A percentile compares a stretch with the other conserved stretches of the same genome.
phyloP scores from a whole-genome alignment of 2,113 vertebrate genomes.

The Cavia aperea region DNA sequence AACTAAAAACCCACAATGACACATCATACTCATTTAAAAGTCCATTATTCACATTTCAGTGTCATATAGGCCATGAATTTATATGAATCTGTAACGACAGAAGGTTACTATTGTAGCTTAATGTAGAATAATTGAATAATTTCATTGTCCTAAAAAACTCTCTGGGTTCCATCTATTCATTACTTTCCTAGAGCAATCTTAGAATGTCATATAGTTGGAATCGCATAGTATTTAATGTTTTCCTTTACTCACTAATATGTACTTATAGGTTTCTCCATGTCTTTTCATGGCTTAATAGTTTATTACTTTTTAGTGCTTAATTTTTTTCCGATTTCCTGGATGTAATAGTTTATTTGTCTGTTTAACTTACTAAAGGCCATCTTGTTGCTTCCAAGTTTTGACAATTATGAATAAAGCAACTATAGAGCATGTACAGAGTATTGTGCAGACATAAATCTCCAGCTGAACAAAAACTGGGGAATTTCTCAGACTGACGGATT shows the following conservation, averaged over 20 bases:
- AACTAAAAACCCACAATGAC: neutral
- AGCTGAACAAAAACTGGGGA: neutral
- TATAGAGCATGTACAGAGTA: neutral
- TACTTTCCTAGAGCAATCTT: neutral
- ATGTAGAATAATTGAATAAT: neutral
- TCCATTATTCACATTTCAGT: neutral
- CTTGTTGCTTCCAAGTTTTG: neutral
- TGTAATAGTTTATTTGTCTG: neutral
- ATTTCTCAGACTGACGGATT: neutral
- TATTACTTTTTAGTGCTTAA: neutral
- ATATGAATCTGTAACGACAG: neutral
- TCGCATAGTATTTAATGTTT: neutral
- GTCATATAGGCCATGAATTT: neutral
- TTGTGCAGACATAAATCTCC: neutral
- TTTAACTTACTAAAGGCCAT: neutral
- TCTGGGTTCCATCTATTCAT: neutral
- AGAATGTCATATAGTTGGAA: neutral
- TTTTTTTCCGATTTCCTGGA: neutral
- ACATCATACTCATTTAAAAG: neutral
- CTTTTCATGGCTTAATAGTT: neutral
- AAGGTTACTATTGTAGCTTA: neutral
- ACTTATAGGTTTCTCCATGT: neutral
- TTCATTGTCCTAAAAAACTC: neutral
- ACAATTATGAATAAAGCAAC: neutral
- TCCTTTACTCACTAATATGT: neutral